Base-by-base conservation (phyloP, 1,140 invertebrate genomes). In the Euwallacea fornicatus region DNA sequence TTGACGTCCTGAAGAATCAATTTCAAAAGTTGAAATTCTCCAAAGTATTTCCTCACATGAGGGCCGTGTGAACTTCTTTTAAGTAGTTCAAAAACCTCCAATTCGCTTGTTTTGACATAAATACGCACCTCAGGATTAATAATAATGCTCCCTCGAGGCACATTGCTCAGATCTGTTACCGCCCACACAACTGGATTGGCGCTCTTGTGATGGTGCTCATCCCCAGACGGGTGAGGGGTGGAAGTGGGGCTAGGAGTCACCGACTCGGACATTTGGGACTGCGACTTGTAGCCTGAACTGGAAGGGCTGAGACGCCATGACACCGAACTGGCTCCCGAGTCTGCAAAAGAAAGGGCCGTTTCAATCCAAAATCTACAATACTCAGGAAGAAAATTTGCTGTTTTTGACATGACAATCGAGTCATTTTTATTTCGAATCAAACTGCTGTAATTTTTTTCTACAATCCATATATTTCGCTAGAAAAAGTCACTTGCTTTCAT, bases 91-190 rank as follows among this genome's bases (percentile, higher is more conserved):
- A 50, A 10, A 13, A 50, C 46, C 3, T 13, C 46, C 46, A 50
- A 50, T 13, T 50, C 2, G 7, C 2, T 6, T 11, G 13, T 50
- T 33, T 33, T 33, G 1, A 6, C 7, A 2, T 11, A 50, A 50
- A 11, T 11, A 50, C 44, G 83, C 73, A 88, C 89, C 82, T 90
- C 90, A 41, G 93, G 93, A 82, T 95, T 92, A 77, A 96, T 93
- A 71, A 95, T 90, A 71, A 95, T 84, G 75, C 91, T 93, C 56
- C 94, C 94, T 65, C 89, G 85, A 63, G 93, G 93, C 46, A 95
- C 92, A 69, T 88, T 88, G 16, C 90, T 87, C 78, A 95, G 86
- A 83, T 90, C 91, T 47, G 91, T 93, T 7, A 95, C 91, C 54
- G 93, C 93, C 92, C 93, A 95, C 78, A 94, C 88, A 2, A 94